Base-by-base conservation (phyloP, 2,113 vertebrate species). In the Cyanoramphus novaezelandiae region DNA sequence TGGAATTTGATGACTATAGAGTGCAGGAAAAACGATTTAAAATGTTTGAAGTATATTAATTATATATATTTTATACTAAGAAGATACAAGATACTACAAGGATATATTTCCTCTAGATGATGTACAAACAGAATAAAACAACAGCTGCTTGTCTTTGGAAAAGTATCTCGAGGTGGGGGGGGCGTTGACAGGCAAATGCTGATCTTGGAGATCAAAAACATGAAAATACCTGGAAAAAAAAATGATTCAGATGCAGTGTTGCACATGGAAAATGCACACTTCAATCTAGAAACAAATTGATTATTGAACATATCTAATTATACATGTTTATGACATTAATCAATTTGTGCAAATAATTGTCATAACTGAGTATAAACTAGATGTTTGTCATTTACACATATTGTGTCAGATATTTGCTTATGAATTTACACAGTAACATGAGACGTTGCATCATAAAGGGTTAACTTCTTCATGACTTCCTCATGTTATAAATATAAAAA, bases 301-400 rank as follows among this genome's bases (percentile, higher is more conserved):
- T 72, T 93, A 69, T 70, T 92, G 74, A 92, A 43, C 72, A 11
- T 43, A 53, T 65, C 60, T 81, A 57, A 41, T 71, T 75, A 35
- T 75, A 25, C n/a, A 62, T 78, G 47, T 67, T 53, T 80, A 24
- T 82, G 21, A 24, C 47, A 84, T 68, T 84, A 47, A 76, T 91
- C 64, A 82, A 29, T 96, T 92, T 94, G 79, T 93, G 59, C 16
- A 82, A 93, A 95, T 68, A 82, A 52, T 57, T 93, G 47, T 49
- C 39, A 70, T 59, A 87, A 80, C 35, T 88, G 63, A 94, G 77
- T 63, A 84, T 80, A 94, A 88, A 88, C 94, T 77, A 91, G 69
- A 5, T 72, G 62, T 63, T 72, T 94, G 60, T 83, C 82, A 69
- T 88, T 92, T 86, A 62, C 59, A 79, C 41, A 43, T 82, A 64